Conservation (phyloP, 2,888 invertebrate species). For the Sinotaia quadrata region DNA sequence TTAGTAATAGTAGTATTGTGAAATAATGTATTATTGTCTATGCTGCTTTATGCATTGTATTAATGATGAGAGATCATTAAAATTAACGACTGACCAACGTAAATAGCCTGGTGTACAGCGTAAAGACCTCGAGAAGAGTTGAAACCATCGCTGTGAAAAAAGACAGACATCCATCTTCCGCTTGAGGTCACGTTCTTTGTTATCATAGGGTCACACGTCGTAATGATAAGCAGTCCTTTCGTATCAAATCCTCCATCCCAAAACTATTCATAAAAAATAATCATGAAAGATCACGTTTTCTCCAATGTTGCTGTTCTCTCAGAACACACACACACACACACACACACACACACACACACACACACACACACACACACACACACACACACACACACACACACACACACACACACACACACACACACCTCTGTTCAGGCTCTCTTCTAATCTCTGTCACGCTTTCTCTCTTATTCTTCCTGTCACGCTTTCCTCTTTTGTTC, state of each 20-base stretch:
- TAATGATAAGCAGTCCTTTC: conserved; percentile 28
- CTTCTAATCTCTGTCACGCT: not conserved
- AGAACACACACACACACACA: not conserved
- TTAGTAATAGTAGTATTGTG: too few relatives aligned
- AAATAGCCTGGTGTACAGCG: too few relatives aligned
- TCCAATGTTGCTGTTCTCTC: too few relatives aligned
- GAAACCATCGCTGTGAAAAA: conserved; percentile 51
- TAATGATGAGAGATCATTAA: too few relatives aligned
- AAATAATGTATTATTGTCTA: too few relatives aligned
- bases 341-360: conserved; percentile 5
- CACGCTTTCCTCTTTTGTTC: conserved; percentile 8
- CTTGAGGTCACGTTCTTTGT: conserved; percentile 42
- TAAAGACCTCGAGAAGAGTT: not conserved
- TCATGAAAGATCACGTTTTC: too few relatives aligned
- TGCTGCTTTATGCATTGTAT: too few relatives aligned
- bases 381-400: conserved; percentile 8
- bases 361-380: conserved; percentile 13
- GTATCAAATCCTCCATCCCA: not conserved
- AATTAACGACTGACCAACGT: too few relatives aligned
- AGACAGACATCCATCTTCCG: conserved; percentile 53
- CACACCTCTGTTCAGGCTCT: not conserved
- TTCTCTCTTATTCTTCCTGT: not conserved
- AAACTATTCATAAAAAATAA: not conserved
- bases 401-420: conserved; percentile 1
- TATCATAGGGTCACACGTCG: conserved; percentile 37